phyloP scores from a whole-genome alignment of 2,888 invertebrate species.

The Dasysyrphus tricinctus region DNA sequence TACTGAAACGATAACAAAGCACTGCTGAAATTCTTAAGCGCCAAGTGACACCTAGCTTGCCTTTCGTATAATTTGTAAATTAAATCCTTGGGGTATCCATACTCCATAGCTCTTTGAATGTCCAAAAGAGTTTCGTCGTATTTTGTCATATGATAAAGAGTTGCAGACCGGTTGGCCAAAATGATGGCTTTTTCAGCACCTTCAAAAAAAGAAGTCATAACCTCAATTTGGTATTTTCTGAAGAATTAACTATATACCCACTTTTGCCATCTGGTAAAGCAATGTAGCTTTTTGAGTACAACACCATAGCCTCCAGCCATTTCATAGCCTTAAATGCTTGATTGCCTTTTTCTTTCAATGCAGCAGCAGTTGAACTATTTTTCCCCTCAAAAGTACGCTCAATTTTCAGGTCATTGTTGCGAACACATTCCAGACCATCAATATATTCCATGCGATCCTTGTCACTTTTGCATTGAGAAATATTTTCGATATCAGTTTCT shows the following conservation, averaged over 20 bases:
- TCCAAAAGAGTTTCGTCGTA: slow-evolving; percentile 88
- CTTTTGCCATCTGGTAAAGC: slow-evolving; percentile 88
- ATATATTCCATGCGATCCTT: slow-evolving; percentile 87
- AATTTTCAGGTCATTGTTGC: slow-evolving; percentile 84
- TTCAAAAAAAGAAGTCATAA: slow-evolving; percentile 78
- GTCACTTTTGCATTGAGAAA: slow-evolving; percentile 87
- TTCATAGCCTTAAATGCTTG: slow-evolving; percentile 89
- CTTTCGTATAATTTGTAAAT: slow-evolving; percentile 91
- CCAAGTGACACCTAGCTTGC: slow-evolving; percentile 88
- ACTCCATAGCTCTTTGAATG: slow-evolving; percentile 87
- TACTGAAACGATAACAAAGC: slow-evolving; percentile 87
- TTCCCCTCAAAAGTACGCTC: slow-evolving; percentile 84
- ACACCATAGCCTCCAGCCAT: slow-evolving; percentile 87
- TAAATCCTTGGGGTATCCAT: slow-evolving; percentile 88
- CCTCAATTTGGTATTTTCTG: slow-evolving; percentile 72
- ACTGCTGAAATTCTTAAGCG: slow-evolving; percentile 87
- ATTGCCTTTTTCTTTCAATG: slow-evolving; percentile 89
- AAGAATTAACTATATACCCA: slow-evolving; percentile 81
- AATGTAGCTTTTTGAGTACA: slow-evolving; percentile 89
- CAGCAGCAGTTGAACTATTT: slow-evolving; percentile 85
- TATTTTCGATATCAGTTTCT: slow-evolving; percentile 86
- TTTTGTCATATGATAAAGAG: slow-evolving; percentile 89
- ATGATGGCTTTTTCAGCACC: slow-evolving; percentile 88
- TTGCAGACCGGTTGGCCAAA: slow-evolving; percentile 92
- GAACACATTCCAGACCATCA: slow-evolving; percentile 84